A percentile compares a stretch with the other conserved stretches of the same genome.
Conservation (phyloP, 2,888 invertebrate genomes). For the Monochamus alternatus region DNA sequence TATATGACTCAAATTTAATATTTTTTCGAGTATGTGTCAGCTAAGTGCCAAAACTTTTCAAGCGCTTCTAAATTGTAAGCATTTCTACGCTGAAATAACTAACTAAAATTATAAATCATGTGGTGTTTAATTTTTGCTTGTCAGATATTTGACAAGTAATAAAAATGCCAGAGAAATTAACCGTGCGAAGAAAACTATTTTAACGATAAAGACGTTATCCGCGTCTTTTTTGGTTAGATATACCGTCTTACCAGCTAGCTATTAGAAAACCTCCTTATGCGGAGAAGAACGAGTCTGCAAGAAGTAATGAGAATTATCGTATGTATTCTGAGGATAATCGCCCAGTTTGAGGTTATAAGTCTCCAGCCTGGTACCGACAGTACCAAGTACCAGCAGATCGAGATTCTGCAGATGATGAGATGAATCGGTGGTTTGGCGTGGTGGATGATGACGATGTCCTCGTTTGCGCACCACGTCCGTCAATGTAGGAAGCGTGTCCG, state of each 20-base stretch:
- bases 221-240: not conserved
- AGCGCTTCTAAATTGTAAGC: too few species aligned
- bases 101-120: too few species aligned
- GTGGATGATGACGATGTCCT: constrained; percentile 62
- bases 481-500: constrained; percentile 70
- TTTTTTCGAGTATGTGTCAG: too few species aligned
- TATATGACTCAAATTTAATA: too few species aligned
- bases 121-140: too few species aligned
- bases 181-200: not conserved
- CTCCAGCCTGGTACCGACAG: constrained; percentile 40
- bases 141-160: too few species aligned
- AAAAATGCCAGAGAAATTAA: too few species aligned
- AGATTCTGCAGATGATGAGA: constrained; percentile 43
- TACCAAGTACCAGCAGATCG: constrained; percentile 42
- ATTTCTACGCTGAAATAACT: too few species aligned
- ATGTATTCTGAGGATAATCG: constrained; percentile 9
- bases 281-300: constrained; percentile 4
- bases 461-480: constrained; percentile 67
- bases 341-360: constrained; percentile 7
- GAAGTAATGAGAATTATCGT: constrained; percentile 4
- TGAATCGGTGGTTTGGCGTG: constrained; percentile 38
- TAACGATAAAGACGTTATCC: not conserved
- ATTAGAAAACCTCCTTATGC: constrained; percentile 1
- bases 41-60: too few species aligned
- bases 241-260: not conserved